Conservation (phyloP, 2,797 vertebrate species). For the Delichon dasypus region DNA sequence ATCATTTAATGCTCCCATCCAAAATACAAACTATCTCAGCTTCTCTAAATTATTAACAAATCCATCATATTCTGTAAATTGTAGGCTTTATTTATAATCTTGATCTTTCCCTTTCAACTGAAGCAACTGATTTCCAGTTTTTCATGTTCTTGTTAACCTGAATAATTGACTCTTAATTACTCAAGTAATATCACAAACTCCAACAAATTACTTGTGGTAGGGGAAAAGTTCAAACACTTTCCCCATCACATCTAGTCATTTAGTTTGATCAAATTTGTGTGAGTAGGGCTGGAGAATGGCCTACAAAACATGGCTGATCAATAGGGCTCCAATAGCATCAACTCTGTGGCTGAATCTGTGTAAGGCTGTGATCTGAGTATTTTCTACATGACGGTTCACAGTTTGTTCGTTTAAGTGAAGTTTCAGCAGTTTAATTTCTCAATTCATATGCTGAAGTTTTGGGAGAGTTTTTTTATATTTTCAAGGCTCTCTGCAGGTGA, state of each 20-base stretch:
- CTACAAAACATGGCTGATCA: neutral
- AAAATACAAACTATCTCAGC: neutral
- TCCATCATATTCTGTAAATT: neutral
- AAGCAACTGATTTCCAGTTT: neutral
- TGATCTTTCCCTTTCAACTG: neutral
- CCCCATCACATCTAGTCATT: neutral
- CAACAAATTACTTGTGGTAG: neutral
- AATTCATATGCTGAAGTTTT: neutral
- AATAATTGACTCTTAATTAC: neutral
- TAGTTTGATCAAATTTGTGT: neutral
- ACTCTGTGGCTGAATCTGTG: neutral
- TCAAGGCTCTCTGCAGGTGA: neutral
- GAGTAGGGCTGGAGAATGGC: neutral
- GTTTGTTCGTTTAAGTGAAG: neutral
- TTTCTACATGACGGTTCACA: neutral
- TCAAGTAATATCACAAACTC: neutral
- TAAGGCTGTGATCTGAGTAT: neutral
- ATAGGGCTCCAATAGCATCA: neutral
- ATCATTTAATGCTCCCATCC: neutral
- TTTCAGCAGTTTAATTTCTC: neutral
- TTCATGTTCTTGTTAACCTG: neutral
- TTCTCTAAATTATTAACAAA: neutral
- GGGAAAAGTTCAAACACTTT: neutral
- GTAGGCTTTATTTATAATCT: neutral
- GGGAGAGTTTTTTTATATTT: accelerated